A percentile compares a stretch with the other conserved stretches of the same genome.
These are phyloP conservation scores for Meta bourneti DNA, from an alignment of 2,888 invertebrate species.

Conservation along the genomic window DNA sequence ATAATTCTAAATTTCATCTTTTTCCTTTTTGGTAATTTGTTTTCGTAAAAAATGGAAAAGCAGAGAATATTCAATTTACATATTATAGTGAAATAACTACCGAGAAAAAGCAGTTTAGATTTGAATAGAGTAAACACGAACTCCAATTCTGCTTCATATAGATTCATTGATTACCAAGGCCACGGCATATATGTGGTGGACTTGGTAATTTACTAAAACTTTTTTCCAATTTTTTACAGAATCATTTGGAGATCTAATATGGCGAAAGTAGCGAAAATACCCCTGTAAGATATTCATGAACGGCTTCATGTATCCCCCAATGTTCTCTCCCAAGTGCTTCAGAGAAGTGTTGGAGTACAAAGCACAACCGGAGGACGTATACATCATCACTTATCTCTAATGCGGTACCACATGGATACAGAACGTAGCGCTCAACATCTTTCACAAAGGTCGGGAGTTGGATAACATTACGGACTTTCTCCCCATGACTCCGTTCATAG, in stretches of 20 bases:
- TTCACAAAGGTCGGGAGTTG: conserved; percentile 72
- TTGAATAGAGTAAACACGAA: background rate
- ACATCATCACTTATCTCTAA: conserved; percentile 77
- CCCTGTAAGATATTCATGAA: conserved; percentile 41
- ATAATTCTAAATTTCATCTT: no score
- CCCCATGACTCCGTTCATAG: conserved; percentile 61
- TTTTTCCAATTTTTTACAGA: background rate
- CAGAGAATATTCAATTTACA: no score
- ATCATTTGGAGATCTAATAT: background rate
- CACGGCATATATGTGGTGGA: background rate
- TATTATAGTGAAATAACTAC: no score
- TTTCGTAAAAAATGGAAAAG: no score
- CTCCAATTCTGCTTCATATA: background rate
- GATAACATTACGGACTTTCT: conserved; percentile 42
- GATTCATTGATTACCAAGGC: background rate
- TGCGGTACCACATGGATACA: conserved; percentile 77
- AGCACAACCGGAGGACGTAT: conserved; percentile 67
- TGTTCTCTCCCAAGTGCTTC: conserved; percentile 52
- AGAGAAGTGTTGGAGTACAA: conserved; percentile 72
- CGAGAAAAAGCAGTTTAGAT: background rate
- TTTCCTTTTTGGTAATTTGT: no score
- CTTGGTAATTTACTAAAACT: background rate
- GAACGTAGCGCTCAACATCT: conserved; percentile 65
- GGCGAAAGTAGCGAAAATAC: conserved; percentile 4
- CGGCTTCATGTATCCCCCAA: conserved; percentile 42